phyloP scores from a whole-genome alignment of 2,797 vertebrate genomes.

The Sebastes minor region DNA sequence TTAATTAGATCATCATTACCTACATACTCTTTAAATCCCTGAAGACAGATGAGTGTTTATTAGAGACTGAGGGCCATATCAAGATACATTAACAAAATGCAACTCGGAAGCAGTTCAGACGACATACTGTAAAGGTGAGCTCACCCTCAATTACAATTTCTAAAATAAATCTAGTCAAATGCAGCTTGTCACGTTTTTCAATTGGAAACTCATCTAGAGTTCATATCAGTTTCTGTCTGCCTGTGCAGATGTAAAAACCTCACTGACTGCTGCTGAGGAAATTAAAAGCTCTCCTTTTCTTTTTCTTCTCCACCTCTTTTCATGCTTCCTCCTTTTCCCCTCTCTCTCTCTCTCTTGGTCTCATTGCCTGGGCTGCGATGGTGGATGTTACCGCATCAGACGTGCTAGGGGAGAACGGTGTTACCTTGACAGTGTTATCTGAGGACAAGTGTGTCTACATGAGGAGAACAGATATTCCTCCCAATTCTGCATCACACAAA shows the following conservation, averaged over 20 bases:
- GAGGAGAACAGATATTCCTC: conserved; percentile 21
- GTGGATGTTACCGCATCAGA: conserved; percentile 45
- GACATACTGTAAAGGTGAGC: neutral
- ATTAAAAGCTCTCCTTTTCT: conserved; percentile 48
- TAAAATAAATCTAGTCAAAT: neutral
- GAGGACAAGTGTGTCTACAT: conserved; percentile 43
- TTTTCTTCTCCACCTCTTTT: neutral
- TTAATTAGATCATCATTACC: conserved; percentile 16
- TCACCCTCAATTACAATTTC: neutral
- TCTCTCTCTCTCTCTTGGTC: neutral
- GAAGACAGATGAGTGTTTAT: neutral
- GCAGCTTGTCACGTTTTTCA: conserved; percentile 3
- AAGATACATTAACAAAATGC: neutral
- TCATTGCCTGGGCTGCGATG: conserved; percentile 12
- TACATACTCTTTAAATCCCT: neutral
- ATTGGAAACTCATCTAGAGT: conserved; percentile 2
- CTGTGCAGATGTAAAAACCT: conserved; percentile 30
- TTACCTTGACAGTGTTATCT: conserved; percentile 60
- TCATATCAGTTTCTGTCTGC: conserved; percentile 10
- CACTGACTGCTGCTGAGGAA: conserved; percentile 41
- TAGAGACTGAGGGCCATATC: neutral
- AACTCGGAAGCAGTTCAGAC: neutral
- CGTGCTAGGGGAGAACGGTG: conserved; percentile 2
- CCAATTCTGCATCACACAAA: conserved; percentile 19
- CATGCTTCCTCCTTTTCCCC: neutral